Evolutionary conservation across 2,797 vertebrate genomes (phyloP).

Genomic region (Peromyscus aztecus): DNA sequence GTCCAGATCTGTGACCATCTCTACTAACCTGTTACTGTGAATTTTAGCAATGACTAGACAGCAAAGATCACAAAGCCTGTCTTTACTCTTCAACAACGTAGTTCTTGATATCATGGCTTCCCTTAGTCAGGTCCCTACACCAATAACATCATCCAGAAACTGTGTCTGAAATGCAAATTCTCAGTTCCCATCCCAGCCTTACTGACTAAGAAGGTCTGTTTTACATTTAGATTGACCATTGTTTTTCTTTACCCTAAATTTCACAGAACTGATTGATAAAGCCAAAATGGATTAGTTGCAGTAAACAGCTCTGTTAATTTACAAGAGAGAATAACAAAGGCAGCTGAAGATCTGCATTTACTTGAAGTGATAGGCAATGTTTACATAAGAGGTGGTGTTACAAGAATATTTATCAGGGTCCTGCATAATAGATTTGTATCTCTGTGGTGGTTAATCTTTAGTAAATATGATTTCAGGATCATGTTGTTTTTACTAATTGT

Average conservation of each 20-base stretch:
- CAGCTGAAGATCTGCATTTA: slow-evolving; percentile 45
- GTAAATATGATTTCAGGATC: slow-evolving; percentile 78
- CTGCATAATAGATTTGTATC: slow-evolving; percentile 75
- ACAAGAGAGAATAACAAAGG: slow-evolving; percentile 61
- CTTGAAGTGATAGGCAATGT: slow-evolving; percentile 64
- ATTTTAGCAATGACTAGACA: slow-evolving; percentile 32
- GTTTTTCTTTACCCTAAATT: not conserved
- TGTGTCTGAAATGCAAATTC: not conserved
- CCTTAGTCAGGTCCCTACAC: not conserved
- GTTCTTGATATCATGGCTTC: not conserved
- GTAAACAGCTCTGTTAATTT: slow-evolving; percentile 68
- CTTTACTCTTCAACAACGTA: slow-evolving; percentile 4
- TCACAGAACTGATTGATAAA: slow-evolving; percentile 1
- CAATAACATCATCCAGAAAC: not conserved
- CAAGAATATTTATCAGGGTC: slow-evolving; percentile 63
- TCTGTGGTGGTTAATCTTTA: slow-evolving; percentile 71
- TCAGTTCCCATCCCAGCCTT: not conserved
- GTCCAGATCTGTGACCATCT: not conserved
- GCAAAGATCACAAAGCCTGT: slow-evolving; percentile 28
- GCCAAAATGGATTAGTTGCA: slow-evolving; percentile 46
- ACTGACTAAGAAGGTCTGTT: not conserved
- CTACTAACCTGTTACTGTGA: not conserved
- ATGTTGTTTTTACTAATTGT: slow-evolving; percentile 73
- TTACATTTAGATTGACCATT: not conserved
- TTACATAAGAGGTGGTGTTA: slow-evolving; percentile 66